phyloP scores from a whole-genome alignment of 2,797 vertebrate species.

The Pterois miles region DNA sequence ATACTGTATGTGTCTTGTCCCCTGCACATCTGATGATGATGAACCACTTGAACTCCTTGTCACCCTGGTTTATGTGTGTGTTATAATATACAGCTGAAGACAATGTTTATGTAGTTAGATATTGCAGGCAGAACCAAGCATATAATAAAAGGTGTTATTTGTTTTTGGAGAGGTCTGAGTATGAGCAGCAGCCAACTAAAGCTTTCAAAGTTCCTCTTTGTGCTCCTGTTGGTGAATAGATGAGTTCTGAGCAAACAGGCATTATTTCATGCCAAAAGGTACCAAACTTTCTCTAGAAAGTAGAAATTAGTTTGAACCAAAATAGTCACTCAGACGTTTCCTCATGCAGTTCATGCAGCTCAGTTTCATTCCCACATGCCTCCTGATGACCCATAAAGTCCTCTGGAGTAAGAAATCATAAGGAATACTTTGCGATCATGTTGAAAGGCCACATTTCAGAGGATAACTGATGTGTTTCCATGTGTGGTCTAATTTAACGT shows the following conservation, averaged over 20 bases:
- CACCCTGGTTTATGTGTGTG: neutral
- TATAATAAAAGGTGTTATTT: neutral
- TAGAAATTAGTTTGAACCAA: neutral
- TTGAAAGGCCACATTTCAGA: conserved; percentile 12
- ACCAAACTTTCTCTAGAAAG: neutral
- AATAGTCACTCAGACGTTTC: neutral
- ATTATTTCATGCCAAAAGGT: neutral
- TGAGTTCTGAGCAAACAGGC: neutral
- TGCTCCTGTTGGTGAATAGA: neutral
- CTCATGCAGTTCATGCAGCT: neutral
- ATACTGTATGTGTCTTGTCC: neutral
- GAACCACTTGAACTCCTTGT: conserved; percentile 1
- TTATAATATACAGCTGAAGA: neutral
- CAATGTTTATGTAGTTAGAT: neutral
- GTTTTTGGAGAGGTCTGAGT: neutral
- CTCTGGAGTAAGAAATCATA: conserved; percentile 9
- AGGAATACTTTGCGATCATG: conserved; percentile 4
- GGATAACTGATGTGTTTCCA: conserved; percentile 26
- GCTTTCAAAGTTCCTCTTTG: neutral
- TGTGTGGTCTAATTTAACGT: conserved; percentile 31
- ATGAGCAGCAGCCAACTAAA: neutral
- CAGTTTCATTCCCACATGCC: neutral
- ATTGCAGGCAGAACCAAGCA: neutral
- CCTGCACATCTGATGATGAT: neutral
- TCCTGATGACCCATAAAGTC: conserved; percentile 18